Evolutionary conservation across 2,888 invertebrate genomes (phyloP), one percentile per base, ranked within the genome.

Genomic region (Dicranocentrus wangi): DNA sequence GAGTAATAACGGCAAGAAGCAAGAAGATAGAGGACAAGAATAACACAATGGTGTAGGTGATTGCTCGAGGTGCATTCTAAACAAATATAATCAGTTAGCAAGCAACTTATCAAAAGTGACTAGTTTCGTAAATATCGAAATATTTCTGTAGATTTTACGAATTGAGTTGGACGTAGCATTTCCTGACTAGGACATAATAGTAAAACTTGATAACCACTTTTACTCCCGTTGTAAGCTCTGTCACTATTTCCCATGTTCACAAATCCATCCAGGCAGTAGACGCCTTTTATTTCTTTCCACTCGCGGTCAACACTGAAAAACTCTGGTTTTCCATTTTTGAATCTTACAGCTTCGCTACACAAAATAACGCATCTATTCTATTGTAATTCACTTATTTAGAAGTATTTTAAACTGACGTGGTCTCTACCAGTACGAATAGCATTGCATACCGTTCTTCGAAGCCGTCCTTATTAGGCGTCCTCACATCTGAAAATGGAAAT

Each of bases 1-100:
- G 81, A 19, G 83, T 63, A 0, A 76, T 42, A 0, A 55, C 77
- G 10, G 82, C 82, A 2, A 82, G 55, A 1, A 84, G 27, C 1
- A 81, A 71, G 32, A 84, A 84, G 7, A 55, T 2, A 0, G 80
- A 73, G 10, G 63, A 32, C 21, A 80, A 3, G 17, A 73, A 2
- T 1, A 69, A 32, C 0, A 42, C 28, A 0, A n/a, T 7, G 13
- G 53, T 25, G 21, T 73, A 80, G 0, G 39, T 39, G 61, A 65
- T 53, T 1, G 72, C 79, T 32, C 32, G n/a, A 19, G 32, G 19
- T 28, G 5, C 28, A 32, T 1, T 32, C 61, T 63, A 8, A 39
- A 39, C n/a, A n/a, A n/a, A n/a, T n/a, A n/a, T n/a, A n/a, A n/a
- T n/a, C n/a, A 39, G 39, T 39, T 39, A 39, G 39, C 5, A 5